Conservation (phyloP, 2,797 vertebrate genomes). For the Chaunax sp. region DNA sequence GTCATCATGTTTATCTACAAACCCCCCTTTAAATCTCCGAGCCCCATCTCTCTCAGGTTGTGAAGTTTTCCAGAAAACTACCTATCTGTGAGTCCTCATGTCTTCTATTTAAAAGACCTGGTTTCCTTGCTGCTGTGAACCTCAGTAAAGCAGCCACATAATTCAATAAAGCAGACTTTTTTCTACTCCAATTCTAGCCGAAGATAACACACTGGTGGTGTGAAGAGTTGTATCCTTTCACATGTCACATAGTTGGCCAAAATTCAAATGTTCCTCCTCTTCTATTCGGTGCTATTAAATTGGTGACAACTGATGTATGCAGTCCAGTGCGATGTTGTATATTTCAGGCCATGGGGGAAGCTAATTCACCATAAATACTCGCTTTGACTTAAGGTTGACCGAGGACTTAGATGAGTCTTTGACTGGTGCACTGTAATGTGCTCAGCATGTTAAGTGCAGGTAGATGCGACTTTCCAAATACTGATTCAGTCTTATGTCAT, state of each 20-base stretch:
- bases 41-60: not conserved
- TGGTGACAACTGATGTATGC: slow-evolving; percentile 14
- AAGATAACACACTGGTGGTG: slow-evolving; percentile 13
- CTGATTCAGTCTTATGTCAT: slow-evolving; percentile 26
- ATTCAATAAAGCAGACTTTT: slow-evolving; percentile 14
- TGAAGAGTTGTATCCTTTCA: not conserved
- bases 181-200: not conserved
- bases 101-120: not conserved
- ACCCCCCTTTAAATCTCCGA: not conserved
- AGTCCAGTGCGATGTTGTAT: not conserved
- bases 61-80: not conserved
- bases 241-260: not conserved
- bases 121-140: not conserved
- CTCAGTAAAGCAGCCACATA: slow-evolving; percentile 20
- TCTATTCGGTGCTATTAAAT: not conserved
- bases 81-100: not conserved
- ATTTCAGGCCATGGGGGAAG: slow-evolving; percentile 17
- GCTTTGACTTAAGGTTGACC: slow-evolving; percentile 36
- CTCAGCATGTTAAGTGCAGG: slow-evolving; percentile 19
- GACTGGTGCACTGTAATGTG: slow-evolving; percentile 1
- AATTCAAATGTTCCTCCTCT: not conserved
- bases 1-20: not conserved
- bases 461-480: slow-evolving; percentile 28
- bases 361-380: slow-evolving; percentile 52
- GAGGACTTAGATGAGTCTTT: slow-evolving; percentile 30